A percentile compares a stretch with the other conserved stretches of the same genome.
phyloP scores from a whole-genome alignment of 2,888 invertebrate genomes.

The Cataglyphis livida region DNA sequence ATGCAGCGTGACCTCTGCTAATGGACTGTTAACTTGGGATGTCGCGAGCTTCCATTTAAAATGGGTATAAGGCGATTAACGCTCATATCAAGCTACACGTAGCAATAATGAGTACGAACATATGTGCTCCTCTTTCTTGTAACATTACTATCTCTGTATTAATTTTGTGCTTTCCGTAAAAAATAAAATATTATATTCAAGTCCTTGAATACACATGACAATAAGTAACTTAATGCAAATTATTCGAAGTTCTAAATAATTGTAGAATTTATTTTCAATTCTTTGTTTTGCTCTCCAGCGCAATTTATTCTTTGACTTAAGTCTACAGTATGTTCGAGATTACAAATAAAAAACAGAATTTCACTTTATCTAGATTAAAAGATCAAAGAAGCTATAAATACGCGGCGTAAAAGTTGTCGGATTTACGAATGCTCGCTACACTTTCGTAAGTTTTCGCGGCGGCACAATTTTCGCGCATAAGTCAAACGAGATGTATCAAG shows the following conservation, averaged over 20 bases:
- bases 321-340: not conserved
- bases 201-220: not conserved
- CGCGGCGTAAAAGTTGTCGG: constrained; percentile 20
- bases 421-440: constrained; percentile 23
- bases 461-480: constrained; percentile 11
- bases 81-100: constrained; percentile 8
- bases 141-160: not conserved
- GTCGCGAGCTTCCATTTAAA: constrained; percentile 57
- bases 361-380: constrained; percentile 24
- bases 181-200: not conserved
- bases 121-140: not conserved
- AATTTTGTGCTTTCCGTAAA: not conserved
- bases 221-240: not conserved
- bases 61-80: constrained; percentile 63
- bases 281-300: not conserved
- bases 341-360: not conserved
- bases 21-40: constrained; percentile 58
- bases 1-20: constrained; percentile 49
- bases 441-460: constrained; percentile 25
- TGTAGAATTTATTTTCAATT: constrained; percentile 14
- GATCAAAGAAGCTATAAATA: constrained; percentile 25
- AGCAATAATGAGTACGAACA: constrained; percentile 14
- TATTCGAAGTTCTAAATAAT: not conserved
- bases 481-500: constrained; percentile 40
- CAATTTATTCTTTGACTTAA: constrained; percentile 2